These are phyloP conservation scores for Ciconia boyciana DNA, from an alignment of 2,113 vertebrate species.

Conservation along the genomic window DNA sequence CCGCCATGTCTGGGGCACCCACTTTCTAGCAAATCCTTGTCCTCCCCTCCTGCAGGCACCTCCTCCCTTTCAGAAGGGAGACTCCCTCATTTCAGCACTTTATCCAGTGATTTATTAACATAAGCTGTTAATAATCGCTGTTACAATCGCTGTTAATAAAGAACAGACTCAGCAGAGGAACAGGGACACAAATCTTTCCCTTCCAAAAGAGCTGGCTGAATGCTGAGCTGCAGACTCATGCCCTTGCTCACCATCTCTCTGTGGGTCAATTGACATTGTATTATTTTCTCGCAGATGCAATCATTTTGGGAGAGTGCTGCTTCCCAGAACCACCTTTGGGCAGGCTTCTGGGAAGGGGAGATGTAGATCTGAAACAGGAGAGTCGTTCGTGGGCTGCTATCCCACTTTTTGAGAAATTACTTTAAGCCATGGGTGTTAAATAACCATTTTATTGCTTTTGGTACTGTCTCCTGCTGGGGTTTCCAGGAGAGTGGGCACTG, in stretches of 20 bases:
- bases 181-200: not conserved
- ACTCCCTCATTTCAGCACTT: not conserved
- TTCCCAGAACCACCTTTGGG: not conserved
- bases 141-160: too few species aligned
- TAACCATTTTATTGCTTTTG: not conserved
- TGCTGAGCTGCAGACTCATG: not conserved
- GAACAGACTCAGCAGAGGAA: not conserved
- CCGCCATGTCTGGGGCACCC: not conserved
- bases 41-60: not conserved
- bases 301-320: not conserved
- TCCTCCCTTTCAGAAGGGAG: not conserved
- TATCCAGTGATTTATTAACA: not conserved
- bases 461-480: not conserved
- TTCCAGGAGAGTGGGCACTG: not conserved
- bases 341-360: not conserved
- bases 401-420: not conserved
- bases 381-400: fast-evolving
- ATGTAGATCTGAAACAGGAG: not conserved
- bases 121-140: too few species aligned
- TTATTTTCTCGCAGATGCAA: not conserved
- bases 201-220: not conserved
- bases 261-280: not conserved
- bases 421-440: not conserved
- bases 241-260: not conserved
- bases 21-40: not conserved